Evolutionary conservation across 2,797 vertebrate genomes (phyloP).

Genomic region (Megalops cyprinoides): DNA sequence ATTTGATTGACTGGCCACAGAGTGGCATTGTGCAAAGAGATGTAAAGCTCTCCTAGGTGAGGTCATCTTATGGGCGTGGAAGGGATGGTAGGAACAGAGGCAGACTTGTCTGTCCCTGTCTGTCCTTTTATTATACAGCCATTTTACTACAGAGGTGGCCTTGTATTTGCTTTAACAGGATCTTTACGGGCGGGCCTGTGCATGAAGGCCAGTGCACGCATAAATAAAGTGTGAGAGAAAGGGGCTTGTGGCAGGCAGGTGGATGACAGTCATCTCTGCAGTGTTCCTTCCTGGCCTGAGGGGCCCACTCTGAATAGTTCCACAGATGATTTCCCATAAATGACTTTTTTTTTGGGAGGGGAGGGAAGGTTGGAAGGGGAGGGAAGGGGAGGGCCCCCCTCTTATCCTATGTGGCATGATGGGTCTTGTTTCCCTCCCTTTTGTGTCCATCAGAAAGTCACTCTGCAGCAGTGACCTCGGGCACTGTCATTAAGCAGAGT

Average conservation of each 20-base stretch:
- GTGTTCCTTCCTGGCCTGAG: conserved; percentile 1
- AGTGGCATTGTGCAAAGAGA: background rate
- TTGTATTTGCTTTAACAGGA: conserved; percentile 22
- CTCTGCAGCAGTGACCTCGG: background rate
- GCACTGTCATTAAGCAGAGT: background rate
- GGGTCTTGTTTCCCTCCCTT: conserved; percentile 8
- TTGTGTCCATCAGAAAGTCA: conserved; percentile 1
- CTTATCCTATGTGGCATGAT: background rate
- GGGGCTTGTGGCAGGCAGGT: conserved; percentile 6
- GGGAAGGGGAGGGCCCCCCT: background rate
- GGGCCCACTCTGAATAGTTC: conserved; percentile 11
- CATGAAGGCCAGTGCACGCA: background rate
- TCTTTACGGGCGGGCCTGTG: conserved; percentile 6
- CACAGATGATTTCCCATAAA: conserved; percentile 16
- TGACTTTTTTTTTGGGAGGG: background rate
- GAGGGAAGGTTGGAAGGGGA: background rate
- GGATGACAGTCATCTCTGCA: conserved; percentile 10
- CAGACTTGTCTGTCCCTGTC: background rate
- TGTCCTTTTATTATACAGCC: conserved; percentile 1
- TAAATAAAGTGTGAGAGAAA: background rate
- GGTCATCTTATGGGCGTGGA: background rate
- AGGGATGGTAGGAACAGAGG: background rate
- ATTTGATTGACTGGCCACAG: background rate
- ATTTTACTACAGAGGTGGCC: background rate
- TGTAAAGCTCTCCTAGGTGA: background rate